Evolutionary conservation across 2,797 vertebrate genomes (phyloP).

Genomic region (Poecilia velifera): DNA sequence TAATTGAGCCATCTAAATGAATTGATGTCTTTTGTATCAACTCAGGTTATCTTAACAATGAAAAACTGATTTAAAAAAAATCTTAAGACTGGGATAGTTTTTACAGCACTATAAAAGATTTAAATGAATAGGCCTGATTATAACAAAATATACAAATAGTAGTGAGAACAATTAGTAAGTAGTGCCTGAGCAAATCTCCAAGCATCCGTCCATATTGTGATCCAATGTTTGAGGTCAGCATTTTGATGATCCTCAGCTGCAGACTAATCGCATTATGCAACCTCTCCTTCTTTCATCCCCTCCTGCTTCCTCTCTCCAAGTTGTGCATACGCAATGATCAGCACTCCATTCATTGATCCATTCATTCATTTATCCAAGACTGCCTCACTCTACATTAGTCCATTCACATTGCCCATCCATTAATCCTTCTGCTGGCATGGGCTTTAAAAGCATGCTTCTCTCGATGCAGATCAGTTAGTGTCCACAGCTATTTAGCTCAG

Average conservation of each 20-base stretch:
- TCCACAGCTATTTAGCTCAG: constrained; percentile 10
- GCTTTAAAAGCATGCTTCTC: constrained; percentile 43
- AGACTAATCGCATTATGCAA: constrained; percentile 68
- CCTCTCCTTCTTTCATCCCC: constrained; percentile 39
- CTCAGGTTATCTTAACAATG: background rate
- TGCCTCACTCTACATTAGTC: constrained; percentile 50
- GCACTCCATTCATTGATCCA: constrained; percentile 68
- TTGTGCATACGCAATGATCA: constrained; percentile 63
- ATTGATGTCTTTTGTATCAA: background rate
- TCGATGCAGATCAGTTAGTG: constrained; percentile 35
- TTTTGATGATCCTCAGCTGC: constrained; percentile 51
- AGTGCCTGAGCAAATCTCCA: constrained; percentile 21
- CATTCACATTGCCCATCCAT: constrained; percentile 62
- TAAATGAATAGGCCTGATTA: background rate
- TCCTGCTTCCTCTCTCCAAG: constrained; percentile 42
- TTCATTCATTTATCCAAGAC: constrained; percentile 66
- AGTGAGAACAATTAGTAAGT: background rate
- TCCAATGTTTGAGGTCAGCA: constrained; percentile 63
- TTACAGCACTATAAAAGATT: background rate
- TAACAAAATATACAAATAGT: background rate
- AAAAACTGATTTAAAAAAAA: background rate
- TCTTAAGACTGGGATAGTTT: background rate
- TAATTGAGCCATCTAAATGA: too few relatives aligned
- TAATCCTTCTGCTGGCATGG: constrained; percentile 54
- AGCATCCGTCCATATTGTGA: constrained; percentile 46